Percentiles rank a stretch among this genome's conserved stretches.
phyloP scores from a whole-genome alignment of 2,113 vertebrate species.

The Phyllopteryx taeniolatus region DNA sequence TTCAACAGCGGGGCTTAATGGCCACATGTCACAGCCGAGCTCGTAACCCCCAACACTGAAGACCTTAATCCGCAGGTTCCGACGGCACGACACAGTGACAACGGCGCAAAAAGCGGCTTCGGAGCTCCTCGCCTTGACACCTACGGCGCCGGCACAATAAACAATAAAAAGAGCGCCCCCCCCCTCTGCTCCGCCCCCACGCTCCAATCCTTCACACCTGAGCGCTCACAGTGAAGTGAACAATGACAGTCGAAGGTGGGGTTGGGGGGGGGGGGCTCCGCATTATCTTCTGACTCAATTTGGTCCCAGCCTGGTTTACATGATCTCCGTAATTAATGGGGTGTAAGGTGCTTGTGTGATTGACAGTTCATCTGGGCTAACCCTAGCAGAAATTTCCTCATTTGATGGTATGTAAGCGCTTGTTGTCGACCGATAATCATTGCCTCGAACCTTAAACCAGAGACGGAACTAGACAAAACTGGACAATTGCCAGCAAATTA shows the following conservation, averaged over 20 bases:
- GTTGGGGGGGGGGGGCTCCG: background rate
- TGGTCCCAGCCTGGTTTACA: conserved; percentile 28
- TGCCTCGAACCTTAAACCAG: too few species aligned
- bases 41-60: conserved; percentile 28
- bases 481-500: too few species aligned
- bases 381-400: background rate
- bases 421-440: too few species aligned
- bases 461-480: too few species aligned
- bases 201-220: conserved; percentile 57
- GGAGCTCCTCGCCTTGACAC: conserved; percentile 32
- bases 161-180: conserved; percentile 31
- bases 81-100: conserved; percentile 48
- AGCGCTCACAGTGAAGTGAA: conserved; percentile 36
- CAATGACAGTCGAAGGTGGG: conserved; percentile 21
- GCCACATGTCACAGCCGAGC: conserved; percentile 48
- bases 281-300: conserved; percentile 33
- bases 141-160: conserved; percentile 38
- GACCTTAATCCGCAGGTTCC: conserved; percentile 54
- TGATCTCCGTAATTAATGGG: conserved; percentile 34
- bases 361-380: background rate
- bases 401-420: too few species aligned
- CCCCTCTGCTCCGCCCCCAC: background rate
- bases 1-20: conserved; percentile 42
- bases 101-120: conserved; percentile 49
- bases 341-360: conserved; percentile 24